phyloP scores from a whole-genome alignment of 2,797 vertebrate species.

The Liparis tanakae region DNA sequence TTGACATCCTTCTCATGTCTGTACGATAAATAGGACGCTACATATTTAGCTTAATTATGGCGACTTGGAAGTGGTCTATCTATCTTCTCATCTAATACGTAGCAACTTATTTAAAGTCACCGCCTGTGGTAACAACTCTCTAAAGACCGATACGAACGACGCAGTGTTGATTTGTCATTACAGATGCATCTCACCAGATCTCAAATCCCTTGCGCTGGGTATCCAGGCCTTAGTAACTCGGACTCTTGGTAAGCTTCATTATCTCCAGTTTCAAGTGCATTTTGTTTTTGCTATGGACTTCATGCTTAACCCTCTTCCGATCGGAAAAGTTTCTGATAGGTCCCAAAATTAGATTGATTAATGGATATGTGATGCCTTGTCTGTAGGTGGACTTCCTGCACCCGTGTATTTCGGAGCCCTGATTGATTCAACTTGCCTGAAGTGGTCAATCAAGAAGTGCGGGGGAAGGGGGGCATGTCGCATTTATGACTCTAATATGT shows the following conservation, averaged over 20 bases:
- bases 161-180: conserved; percentile 12
- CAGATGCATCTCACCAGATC: conserved; percentile 88
- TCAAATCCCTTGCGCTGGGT: conserved; percentile 92
- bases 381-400: conserved; percentile 91
- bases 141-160: background rate
- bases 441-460: conserved; percentile 86
- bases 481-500: conserved; percentile 85
- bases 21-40: background rate
- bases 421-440: conserved; percentile 92
- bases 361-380: background rate
- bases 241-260: conserved; percentile 83
- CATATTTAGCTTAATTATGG: background rate
- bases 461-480: conserved; percentile 87
- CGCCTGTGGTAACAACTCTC: background rate
- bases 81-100: background rate
- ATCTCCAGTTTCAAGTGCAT: background rate
- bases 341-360: background rate
- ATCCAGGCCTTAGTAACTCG: conserved; percentile 83
- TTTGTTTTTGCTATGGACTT: background rate
- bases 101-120: background rate
- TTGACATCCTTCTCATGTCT: background rate
- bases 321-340: background rate
- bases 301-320: background rate
- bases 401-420: conserved; percentile 91
- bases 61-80: background rate